phyloP scores from a whole-genome alignment of 2,113 vertebrate genomes.

The Butastur rufipennis region DNA sequence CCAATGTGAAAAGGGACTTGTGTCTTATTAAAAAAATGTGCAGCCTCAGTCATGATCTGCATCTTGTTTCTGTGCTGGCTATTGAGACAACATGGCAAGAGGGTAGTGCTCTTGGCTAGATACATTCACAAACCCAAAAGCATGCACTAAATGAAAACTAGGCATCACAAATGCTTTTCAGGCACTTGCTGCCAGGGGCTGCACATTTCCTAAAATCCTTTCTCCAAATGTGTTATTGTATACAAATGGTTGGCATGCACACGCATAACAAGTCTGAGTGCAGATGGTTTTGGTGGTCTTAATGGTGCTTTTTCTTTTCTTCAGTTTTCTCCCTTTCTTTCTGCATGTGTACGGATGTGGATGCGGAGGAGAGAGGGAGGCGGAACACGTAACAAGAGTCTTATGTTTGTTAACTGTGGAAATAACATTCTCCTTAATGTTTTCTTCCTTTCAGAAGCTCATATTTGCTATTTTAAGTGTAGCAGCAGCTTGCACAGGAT shows the following conservation, averaged over 20 bases:
- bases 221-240: background rate
- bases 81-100: background rate
- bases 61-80: background rate
- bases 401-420: background rate
- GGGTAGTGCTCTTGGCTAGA: background rate
- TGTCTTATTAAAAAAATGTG: background rate
- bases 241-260: background rate
- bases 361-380: background rate
- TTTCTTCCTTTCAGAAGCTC: background rate
- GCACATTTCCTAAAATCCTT: background rate
- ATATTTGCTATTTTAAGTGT: background rate
- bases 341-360: rapidly evolving
- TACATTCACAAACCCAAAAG: background rate
- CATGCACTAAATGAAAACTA: background rate
- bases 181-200: background rate
- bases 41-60: background rate
- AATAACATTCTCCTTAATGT: background rate
- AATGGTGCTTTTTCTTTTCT: background rate
- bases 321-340: background rate
- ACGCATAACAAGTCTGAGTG: background rate
- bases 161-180: background rate
- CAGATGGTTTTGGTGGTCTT: background rate
- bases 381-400: rapidly evolving
- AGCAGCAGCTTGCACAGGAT: background rate
- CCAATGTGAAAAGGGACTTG: background rate